Evolutionary conservation across 2,113 vertebrate species (phyloP).

Genomic region (Rhinoderma darwinii): DNA sequence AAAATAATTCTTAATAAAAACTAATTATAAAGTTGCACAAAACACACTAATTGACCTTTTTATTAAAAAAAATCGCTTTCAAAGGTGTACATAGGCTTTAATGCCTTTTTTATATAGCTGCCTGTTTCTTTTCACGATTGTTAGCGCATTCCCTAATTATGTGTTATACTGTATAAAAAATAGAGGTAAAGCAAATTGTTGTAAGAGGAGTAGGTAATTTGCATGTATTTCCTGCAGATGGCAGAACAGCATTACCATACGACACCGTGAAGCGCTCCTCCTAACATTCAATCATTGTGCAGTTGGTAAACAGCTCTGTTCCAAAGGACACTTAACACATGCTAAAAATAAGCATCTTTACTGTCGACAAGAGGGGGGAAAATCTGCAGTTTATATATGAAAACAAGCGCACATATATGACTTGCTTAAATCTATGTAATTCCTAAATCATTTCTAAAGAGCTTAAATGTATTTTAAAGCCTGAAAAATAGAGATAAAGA

Average conservation of each 20-base stretch:
- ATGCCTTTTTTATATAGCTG: background rate
- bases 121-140: background rate
- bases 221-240: conserved; percentile 34
- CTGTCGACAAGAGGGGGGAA: background rate
- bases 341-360: conserved; percentile 49
- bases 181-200: background rate
- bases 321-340: conserved; percentile 41
- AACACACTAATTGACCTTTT: no score
- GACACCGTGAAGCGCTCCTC: background rate
- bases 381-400: conserved; percentile 29
- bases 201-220: background rate
- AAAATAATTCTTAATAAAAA: no score
- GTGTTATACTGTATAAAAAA: background rate
- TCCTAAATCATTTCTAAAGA: conserved; percentile 42
- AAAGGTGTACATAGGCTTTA: no score
- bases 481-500: conserved; percentile 25
- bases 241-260: conserved; percentile 31
- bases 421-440: conserved; percentile 16
- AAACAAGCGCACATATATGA: background rate
- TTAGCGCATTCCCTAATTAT: background rate
- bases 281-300: conserved; percentile 36
- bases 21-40: no score
- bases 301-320: conserved; percentile 39
- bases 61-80: no score
- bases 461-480: conserved; percentile 28